Percentiles rank a stretch among this genome's conserved stretches.
phyloP scores from a whole-genome alignment of 2,797 vertebrate species.

The Tragopan temminckii region DNA sequence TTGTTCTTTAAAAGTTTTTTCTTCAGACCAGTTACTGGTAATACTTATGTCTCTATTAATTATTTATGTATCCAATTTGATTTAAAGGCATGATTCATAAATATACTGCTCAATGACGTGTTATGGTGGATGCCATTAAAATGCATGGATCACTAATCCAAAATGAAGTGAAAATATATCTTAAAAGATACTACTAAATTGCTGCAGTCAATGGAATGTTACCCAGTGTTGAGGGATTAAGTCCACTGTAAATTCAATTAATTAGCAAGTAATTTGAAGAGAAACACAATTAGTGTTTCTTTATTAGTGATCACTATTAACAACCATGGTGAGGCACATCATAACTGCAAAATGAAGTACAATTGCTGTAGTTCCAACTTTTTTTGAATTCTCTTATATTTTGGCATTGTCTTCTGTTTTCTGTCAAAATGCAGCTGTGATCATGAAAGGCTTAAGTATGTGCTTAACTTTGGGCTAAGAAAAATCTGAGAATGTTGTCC shows the following conservation, averaged over 20 bases:
- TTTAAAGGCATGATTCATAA: neutral
- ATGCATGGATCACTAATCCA: neutral
- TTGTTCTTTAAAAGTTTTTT: neutral
- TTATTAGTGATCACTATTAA: neutral
- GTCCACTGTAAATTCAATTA: constrained; percentile 41
- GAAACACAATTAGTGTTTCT: constrained; percentile 11
- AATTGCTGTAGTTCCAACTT: neutral
- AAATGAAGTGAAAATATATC: neutral
- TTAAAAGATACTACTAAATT: neutral
- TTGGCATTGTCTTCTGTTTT: neutral
- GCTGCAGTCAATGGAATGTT: neutral
- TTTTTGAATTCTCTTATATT: neutral
- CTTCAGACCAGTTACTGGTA: neutral
- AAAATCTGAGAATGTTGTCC: neutral
- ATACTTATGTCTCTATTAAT: neutral
- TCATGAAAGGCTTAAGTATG: neutral
- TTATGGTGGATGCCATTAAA: neutral
- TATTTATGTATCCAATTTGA: neutral
- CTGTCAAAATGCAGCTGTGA: neutral
- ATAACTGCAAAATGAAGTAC: neutral
- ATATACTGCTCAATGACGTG: neutral
- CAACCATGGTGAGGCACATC: neutral
- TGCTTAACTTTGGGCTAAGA: neutral
- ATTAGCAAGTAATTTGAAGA: constrained; percentile 34
- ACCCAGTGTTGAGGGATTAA: neutral